A percentile compares a stretch with the other conserved stretches of the same genome.
Conservation (phyloP, 2,113 vertebrate species). For the Tichodroma muraria region DNA sequence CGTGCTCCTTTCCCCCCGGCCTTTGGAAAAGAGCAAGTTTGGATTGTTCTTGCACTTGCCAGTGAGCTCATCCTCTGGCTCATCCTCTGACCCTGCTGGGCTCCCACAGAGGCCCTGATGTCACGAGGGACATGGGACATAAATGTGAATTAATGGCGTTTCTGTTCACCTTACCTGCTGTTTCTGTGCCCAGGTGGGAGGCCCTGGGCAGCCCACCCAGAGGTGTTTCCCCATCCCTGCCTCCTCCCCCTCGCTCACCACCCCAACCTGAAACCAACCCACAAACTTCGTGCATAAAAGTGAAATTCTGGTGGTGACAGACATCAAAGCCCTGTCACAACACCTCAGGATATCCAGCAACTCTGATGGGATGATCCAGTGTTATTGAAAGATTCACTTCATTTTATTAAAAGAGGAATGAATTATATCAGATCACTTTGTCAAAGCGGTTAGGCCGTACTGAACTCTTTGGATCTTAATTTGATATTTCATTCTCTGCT, state of each 20-base stretch:
- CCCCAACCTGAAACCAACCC: not conserved
- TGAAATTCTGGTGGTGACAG: not conserved
- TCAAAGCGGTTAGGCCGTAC: not conserved
- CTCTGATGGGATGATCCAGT: not conserved
- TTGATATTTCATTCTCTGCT: not conserved
- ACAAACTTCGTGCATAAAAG: not conserved
- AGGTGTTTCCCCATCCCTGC: not conserved
- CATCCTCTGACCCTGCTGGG: not conserved
- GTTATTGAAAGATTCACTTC: not conserved
- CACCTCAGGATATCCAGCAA: not conserved
- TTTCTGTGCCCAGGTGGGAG: not conserved
- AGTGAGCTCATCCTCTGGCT: not conserved
- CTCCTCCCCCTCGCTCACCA: not conserved
- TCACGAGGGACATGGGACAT: fast-evolving
- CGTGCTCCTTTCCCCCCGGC: fast-evolving
- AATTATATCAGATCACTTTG: not conserved
- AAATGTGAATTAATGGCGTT: not conserved
- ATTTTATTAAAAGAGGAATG: not conserved
- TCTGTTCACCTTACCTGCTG: not conserved
- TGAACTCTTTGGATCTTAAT: not conserved
- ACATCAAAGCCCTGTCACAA: not conserved
- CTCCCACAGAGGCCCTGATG: not conserved
- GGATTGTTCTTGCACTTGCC: not conserved
- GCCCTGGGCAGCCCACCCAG: not conserved
- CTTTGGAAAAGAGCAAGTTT: not conserved